Conservation (phyloP, 2,888 invertebrate genomes). For the Macrosoma leucophasiata region DNA sequence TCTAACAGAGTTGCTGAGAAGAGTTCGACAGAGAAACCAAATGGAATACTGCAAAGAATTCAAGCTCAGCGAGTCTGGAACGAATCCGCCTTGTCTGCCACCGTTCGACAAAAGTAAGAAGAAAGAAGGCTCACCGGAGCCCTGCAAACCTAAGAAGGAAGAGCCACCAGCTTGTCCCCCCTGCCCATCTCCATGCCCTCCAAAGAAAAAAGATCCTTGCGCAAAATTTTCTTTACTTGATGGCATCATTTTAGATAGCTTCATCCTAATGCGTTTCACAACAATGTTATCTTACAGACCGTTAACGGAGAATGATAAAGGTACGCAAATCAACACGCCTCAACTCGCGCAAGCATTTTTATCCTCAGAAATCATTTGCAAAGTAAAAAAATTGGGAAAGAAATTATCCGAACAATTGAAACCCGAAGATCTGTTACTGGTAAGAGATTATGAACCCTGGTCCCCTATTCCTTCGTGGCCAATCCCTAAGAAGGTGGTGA, state of each 20-base stretch:
- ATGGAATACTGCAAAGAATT: conserved; percentile 27
- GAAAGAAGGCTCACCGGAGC: conserved; percentile 15
- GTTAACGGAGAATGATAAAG: too few relatives aligned
- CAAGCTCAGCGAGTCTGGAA: conserved; percentile 26
- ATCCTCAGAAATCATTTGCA: too few relatives aligned
- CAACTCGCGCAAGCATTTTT: too few relatives aligned
- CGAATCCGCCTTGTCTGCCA: conserved; percentile 20
- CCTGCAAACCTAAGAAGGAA: conserved; percentile 23
- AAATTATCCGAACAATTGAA: too few relatives aligned
- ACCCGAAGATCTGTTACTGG: conserved; percentile 22
- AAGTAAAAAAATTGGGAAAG: too few relatives aligned
- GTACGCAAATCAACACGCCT: too few relatives aligned
- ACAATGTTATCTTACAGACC: too few relatives aligned
- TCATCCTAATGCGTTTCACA: too few relatives aligned
- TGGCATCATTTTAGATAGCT: too few relatives aligned
- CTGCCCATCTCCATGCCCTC: conserved; percentile 26
- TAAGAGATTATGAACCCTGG: conserved; percentile 51
- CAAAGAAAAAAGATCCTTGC: conserved; percentile 20
- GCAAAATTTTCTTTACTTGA: conserved; percentile 16
- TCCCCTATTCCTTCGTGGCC: conserved; percentile 57
- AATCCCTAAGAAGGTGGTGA: conserved; percentile 29
- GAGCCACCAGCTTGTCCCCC: conserved; percentile 27
- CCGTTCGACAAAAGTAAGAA: conserved; percentile 24
- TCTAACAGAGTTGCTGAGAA: conserved; percentile 41
- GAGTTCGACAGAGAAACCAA: conserved; percentile 37